Evolutionary conservation across 1,140 invertebrate species (phyloP), one percentile per base, ranked within the genome.

Genomic region (Drosophila sproati): DNA sequence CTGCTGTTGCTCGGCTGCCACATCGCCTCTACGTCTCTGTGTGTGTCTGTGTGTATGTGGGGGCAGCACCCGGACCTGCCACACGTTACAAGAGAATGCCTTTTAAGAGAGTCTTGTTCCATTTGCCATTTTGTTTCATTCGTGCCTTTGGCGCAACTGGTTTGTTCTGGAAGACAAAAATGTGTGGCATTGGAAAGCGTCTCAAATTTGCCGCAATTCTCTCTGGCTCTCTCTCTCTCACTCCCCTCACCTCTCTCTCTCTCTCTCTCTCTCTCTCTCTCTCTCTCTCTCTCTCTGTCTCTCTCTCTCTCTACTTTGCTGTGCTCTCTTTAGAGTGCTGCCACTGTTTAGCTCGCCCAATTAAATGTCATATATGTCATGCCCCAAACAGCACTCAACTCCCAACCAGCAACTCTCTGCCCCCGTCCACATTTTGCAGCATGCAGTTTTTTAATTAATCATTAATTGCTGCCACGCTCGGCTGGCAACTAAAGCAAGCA

Each of bases 321-420:
- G 59, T 20, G 20, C 20, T 20, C 20, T 20, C 20, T 20, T 20
- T 20, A 20, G 20, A 20, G 20, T 20, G 47, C 48, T 55, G 12
- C 60, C 52, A 55, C 74, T 78, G 78, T 77, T 89, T 85, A 81
- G 80, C 89, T 89, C 81, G 85, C 75, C 83, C 85, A 88, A 89
- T 89, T 85, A 89, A 89, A 89, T 89, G 74, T 85, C 75, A 89
- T 78, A 89, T 89, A 83, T 89, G 85, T 87, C 83, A 87, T 87
- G 87, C 62, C 45, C 56, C 52, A 51, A 8, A 3, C 62, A 10
- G 8, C 31, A 8, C 4, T 48, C 32, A 6, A 32, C 4, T 45
- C 20, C 52, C 12, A 41, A 28, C 8, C 10, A 32, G 29, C 31
- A 34, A 5, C 10, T n/a, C 50, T 28, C 7, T 20, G 20, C 20